Evolutionary conservation across 2,888 invertebrate species (phyloP).

Genomic region (Philopedon plagiatum): DNA sequence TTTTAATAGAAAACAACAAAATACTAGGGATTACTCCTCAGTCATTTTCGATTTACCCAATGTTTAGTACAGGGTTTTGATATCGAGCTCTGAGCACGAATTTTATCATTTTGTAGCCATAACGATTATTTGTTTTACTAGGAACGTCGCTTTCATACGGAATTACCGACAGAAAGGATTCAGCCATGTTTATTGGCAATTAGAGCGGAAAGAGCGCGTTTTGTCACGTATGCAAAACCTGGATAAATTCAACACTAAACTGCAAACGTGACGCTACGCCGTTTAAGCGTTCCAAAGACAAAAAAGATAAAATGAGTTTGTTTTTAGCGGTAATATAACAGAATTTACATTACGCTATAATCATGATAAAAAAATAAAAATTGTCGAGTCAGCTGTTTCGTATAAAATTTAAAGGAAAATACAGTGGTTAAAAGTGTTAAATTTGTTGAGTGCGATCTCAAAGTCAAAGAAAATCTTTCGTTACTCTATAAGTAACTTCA

Average conservation of each 20-base stretch:
- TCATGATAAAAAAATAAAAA: too few species aligned
- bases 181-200: conserved; percentile 46
- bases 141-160: conserved; percentile 44
- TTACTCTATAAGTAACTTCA: too few species aligned
- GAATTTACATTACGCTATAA: too few species aligned
- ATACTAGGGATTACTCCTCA: too few species aligned
- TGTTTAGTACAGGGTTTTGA: too few species aligned
- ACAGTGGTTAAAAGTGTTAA: too few species aligned
- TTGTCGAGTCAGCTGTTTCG: too few species aligned
- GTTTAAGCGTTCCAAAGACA: conserved; percentile 3
- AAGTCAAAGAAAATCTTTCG: too few species aligned
- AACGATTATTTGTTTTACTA: conserved; percentile 45
- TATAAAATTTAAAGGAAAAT: too few species aligned
- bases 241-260: conserved; percentile 46
- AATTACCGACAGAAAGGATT: conserved; percentile 44
- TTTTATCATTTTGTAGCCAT: conserved; percentile 36
- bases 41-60: too few species aligned
- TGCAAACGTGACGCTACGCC: conserved; percentile 41
- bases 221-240: conserved; percentile 46
- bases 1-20: too few species aligned
- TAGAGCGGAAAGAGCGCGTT: conserved; percentile 37
- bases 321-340: background rate
- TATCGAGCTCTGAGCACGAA: conserved; percentile 35
- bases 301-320: background rate
- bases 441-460: too few species aligned